phyloP scores from a whole-genome alignment of 2,888 invertebrate species.

The Ichneumoninae sp. region DNA sequence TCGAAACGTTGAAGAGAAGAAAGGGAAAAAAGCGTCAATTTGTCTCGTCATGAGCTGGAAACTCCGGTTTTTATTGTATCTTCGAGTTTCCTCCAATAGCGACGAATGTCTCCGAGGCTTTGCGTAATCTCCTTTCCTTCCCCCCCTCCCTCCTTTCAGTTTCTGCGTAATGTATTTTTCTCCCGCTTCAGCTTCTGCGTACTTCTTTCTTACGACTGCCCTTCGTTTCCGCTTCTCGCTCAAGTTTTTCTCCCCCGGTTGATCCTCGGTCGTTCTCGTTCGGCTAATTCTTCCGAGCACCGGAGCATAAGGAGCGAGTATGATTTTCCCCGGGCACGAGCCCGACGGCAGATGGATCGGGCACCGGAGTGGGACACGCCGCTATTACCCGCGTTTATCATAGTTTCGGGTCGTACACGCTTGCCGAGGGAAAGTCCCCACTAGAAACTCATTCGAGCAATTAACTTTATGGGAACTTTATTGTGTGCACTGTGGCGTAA shows the following conservation, averaged over 20 bases:
- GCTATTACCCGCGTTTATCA: constrained; percentile 51
- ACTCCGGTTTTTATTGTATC: constrained; percentile 45
- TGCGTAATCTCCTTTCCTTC: constrained; percentile 35
- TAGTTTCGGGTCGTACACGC: constrained; percentile 49
- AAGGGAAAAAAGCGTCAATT: constrained; percentile 30
- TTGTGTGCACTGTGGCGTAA: constrained; percentile 58
- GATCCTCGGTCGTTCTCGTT: not conserved
- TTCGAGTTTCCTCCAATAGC: constrained; percentile 17
- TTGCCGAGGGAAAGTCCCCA: constrained; percentile 8
- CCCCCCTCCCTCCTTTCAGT: not conserved
- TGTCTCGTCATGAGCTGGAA: constrained; percentile 49
- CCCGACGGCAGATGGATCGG: constrained; percentile 4
- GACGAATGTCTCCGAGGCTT: constrained; percentile 44
- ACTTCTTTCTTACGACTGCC: constrained; percentile 27
- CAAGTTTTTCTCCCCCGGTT: constrained; percentile 21
- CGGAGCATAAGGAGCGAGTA: constrained; percentile 39
- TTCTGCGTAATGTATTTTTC: constrained; percentile 12
- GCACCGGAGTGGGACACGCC: constrained; percentile 1
- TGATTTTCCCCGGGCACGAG: constrained; percentile 24
- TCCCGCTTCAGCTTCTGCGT: not conserved
- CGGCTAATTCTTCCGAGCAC: constrained; percentile 4
- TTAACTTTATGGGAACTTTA: constrained; percentile 65
- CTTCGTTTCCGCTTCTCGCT: constrained; percentile 8
- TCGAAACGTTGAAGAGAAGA: not conserved
- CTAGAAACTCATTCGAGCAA: constrained; percentile 59